Percentiles rank a stretch among this genome's conserved stretches.
Conservation (phyloP, 2,797 vertebrate genomes). For the Urosaurus nigricauda region DNA sequence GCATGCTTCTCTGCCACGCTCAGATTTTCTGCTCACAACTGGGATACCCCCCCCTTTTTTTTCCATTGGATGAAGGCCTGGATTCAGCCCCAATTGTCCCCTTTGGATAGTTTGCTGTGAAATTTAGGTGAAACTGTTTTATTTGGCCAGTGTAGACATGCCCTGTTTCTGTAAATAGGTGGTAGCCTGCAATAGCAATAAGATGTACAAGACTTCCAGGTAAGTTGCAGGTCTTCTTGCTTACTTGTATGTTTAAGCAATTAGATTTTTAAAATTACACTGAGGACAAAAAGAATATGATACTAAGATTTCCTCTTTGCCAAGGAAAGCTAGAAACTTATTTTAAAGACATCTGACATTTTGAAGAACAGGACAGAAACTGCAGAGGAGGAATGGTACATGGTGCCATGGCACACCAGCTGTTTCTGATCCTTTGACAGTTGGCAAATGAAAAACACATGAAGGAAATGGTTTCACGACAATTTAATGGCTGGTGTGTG, state of each 20-base stretch:
- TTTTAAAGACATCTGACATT: conserved; percentile 35
- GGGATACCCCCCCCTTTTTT: too few relatives aligned
- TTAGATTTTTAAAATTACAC: not conserved
- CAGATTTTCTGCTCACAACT: too few relatives aligned
- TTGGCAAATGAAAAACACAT: conserved; percentile 7
- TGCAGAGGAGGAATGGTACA: conserved; percentile 34
- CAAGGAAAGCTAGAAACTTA: not conserved
- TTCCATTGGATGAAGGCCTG: too few relatives aligned
- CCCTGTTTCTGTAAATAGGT: not conserved
- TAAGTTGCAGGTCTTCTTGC: too few relatives aligned
- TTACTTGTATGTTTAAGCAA: not conserved
- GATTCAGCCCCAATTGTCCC: too few relatives aligned
- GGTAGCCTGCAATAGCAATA: not conserved
- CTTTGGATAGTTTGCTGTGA: too few relatives aligned
- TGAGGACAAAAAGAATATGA: not conserved
- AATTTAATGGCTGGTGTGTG: not conserved
- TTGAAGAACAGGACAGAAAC: conserved; percentile 35
- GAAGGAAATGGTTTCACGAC: not conserved
- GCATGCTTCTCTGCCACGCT: too few relatives aligned
- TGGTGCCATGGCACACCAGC: conserved; percentile 17
- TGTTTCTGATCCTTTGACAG: conserved; percentile 39
- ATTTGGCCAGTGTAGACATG: too few relatives aligned
- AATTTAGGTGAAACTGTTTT: too few relatives aligned
- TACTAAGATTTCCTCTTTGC: conserved; percentile 15
- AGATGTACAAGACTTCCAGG: not conserved